A percentile compares a stretch with the other conserved stretches of the same genome.
These are phyloP conservation scores for Stomorhina lunata DNA, from an alignment of 2,888 invertebrate species.

Conservation along the genomic window DNA sequence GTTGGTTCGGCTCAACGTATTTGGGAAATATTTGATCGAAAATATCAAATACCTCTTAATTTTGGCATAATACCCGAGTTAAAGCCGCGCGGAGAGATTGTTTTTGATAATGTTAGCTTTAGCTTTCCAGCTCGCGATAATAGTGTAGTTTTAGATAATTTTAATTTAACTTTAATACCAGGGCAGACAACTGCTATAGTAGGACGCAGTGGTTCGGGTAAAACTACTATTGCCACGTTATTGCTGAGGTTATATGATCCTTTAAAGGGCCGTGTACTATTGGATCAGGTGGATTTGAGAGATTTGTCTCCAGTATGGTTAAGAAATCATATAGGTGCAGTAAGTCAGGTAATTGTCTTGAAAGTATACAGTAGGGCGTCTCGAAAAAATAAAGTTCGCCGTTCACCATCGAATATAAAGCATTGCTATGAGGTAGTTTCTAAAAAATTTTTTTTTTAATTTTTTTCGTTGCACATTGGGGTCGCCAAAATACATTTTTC, in stretches of 20 bases:
- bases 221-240: constrained; percentile 93
- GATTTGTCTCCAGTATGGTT: constrained; percentile 91
- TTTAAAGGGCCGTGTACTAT: constrained; percentile 83
- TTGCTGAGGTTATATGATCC: constrained; percentile 94
- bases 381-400: too few relatives aligned
- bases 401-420: too few relatives aligned
- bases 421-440: too few relatives aligned
- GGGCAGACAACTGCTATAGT: constrained; percentile 89
- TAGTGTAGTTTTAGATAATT: constrained; percentile 83
- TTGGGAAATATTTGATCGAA: constrained; percentile 93
- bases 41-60: constrained; percentile 87
- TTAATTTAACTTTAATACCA: constrained; percentile 85
- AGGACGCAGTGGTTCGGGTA: constrained; percentile 96
- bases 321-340: constrained; percentile 91
- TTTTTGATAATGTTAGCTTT: constrained; percentile 87
- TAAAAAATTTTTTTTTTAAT: too few relatives aligned
- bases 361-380: too few relatives aligned
- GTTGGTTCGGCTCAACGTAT: constrained; percentile 94
- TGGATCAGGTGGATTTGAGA: constrained; percentile 89
- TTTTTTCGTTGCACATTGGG: too few relatives aligned
- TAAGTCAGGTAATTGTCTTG: constrained; percentile 84
- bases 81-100: constrained; percentile 83
- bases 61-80: constrained; percentile 76
- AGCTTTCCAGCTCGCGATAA: constrained; percentile 85
- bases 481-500: too few relatives aligned